Evolutionary conservation across 2,888 invertebrate species (phyloP).

Genomic region (Gnatocerus cornutus): DNA sequence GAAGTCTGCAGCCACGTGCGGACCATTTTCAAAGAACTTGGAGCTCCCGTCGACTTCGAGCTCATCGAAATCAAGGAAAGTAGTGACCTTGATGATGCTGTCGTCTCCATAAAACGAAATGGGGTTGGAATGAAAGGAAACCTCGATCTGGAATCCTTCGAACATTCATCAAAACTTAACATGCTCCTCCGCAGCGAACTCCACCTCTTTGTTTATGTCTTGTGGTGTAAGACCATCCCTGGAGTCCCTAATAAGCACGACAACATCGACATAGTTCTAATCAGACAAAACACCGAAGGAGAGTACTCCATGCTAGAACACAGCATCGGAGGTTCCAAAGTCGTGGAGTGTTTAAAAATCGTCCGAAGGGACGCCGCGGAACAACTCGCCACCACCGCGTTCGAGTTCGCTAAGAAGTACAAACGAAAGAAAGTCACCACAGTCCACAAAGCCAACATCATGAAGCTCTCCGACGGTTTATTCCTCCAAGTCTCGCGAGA

Average conservation of each 20-base stretch:
- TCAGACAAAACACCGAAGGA: conserved; percentile 79
- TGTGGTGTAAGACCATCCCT: conserved; percentile 73
- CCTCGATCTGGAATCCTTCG: conserved; percentile 58
- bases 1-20: conserved; percentile 63
- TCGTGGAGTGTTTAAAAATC: conserved; percentile 77
- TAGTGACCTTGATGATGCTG: conserved; percentile 54
- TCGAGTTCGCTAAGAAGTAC: conserved; percentile 74
- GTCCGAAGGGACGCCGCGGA: conserved; percentile 72
- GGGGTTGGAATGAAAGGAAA: conserved; percentile 62
- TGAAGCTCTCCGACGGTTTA: conserved; percentile 65
- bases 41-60: conserved; percentile 67
- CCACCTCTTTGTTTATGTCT: conserved; percentile 75
- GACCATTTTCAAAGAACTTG: conserved; percentile 60
- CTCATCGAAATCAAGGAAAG: conserved; percentile 54
- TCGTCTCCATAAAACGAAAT: conserved; percentile 62
- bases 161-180: conserved; percentile 57
- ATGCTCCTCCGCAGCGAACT: conserved; percentile 73
- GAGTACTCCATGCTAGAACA: conserved; percentile 79
- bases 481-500: conserved; percentile 63
- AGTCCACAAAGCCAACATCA: conserved; percentile 78
- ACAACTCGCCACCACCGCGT: conserved; percentile 76
- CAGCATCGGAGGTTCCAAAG: conserved; percentile 73
- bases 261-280: conserved; percentile 72
- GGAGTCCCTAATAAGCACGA: conserved; percentile 69
- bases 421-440: conserved; percentile 77